Base-by-base conservation (phyloP, 30 jellyfish, hydroid and myxozoan genomes). In the Mastigias papua region DNA sequence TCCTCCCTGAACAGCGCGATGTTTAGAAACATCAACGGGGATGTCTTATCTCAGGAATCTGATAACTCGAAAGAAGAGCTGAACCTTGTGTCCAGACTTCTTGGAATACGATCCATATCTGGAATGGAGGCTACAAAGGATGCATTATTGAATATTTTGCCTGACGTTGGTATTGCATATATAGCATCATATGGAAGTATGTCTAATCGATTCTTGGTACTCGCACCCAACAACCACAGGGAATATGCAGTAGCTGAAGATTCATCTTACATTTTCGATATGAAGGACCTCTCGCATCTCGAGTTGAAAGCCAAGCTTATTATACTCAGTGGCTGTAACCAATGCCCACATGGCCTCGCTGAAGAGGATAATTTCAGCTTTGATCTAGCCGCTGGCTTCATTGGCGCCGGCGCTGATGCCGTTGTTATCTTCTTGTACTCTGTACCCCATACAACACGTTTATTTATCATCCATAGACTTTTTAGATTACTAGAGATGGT, bases 291-390 rank as follows among this genome's bases (percentile, higher is more conserved):
- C 23, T 46, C 86, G 48, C 74, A 76, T 54, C 21, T 87, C 19
- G 71, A 66, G 20, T 35, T 87, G 26, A 67, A 69, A 9, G 96
- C 96, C 15, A 87, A 54, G 23, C 86, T 87, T 15, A 86, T 87
- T 21, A 46, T 87, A 20, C 48, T 87, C 11, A 87, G 96, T 64
- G 31, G 84, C 1, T 87, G 96, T 86, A 58, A 34, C 37, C 90
- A 87, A 33, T 87, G 96, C 66, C 86, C 90, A 15, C 96, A 87
- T 32, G 96, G 96, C 73, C 79, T 76, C 3, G 58, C 86, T 9
- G 90, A 76, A 25, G 22, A 42, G 15, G 51, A 27, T 26, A 68
- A 29, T 6, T 48, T 87, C 72, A 33, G 49, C 67, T 5, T 31
- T 50, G 54, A 78, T 51, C 60, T 87, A 50, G 90, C 81, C 17